Evolutionary conservation across 2,797 vertebrate species (phyloP).

Genomic region (Urophycis tenuis): DNA sequence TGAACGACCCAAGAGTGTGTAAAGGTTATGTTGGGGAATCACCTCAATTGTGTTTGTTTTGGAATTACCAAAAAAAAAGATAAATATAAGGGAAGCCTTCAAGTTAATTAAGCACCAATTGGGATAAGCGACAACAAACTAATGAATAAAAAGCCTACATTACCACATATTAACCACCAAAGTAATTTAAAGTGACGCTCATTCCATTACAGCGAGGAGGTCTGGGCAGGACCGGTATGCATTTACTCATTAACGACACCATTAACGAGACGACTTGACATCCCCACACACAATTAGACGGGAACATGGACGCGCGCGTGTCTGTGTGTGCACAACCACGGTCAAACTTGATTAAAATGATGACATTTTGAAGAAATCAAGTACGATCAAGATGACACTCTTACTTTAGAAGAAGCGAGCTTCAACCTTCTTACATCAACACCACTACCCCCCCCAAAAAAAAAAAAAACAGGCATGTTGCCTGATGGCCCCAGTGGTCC

Average conservation of each 20-base stretch:
- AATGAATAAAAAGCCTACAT: too few species aligned
- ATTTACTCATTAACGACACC: not conserved
- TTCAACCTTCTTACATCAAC: too few species aligned
- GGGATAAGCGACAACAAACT: constrained; percentile 4
- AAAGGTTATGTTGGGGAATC: not conserved
- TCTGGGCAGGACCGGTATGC: not conserved
- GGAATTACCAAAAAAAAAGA: not conserved
- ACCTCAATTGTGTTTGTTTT: not conserved
- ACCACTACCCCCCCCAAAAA: too few species aligned
- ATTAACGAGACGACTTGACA: not conserved
- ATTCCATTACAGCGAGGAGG: not conserved
- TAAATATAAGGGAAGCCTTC: not conserved
- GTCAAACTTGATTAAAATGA: not conserved
- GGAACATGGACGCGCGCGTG: not conserved
- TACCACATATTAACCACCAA: too few species aligned
- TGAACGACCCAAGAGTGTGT: not conserved
- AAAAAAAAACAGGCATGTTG: not conserved
- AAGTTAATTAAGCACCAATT: not conserved
- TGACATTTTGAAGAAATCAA: not conserved
- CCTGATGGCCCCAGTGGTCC: not conserved
- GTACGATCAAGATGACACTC: not conserved
- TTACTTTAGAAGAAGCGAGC: too few species aligned
- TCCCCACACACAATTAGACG: not conserved
- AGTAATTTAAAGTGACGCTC: too few species aligned
- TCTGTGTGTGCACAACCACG: not conserved